Percentiles rank a stretch among this genome's conserved stretches.
Conservation (phyloP, 2,797 vertebrate species). For the Nothura maculosa region DNA sequence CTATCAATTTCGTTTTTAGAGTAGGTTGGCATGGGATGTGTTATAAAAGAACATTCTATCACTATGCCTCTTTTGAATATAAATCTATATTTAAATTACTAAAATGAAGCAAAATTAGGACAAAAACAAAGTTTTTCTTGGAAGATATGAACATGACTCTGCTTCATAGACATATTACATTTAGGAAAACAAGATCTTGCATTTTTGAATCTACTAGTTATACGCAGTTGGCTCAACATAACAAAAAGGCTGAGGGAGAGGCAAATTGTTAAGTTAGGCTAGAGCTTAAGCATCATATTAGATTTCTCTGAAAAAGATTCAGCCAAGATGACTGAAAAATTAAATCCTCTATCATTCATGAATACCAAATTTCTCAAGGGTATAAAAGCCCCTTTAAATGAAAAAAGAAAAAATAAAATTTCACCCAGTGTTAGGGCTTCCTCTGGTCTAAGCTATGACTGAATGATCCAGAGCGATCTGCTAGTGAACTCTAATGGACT, state of each 20-base stretch:
- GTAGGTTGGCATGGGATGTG: neutral
- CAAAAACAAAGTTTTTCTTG: neutral
- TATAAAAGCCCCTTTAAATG: neutral
- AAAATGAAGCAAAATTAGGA: neutral
- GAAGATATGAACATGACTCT: neutral
- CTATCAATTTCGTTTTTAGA: neutral
- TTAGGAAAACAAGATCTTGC: neutral
- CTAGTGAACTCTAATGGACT: neutral
- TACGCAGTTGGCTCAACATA: neutral
- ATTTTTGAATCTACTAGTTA: neutral
- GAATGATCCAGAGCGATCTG: neutral
- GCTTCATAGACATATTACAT: neutral
- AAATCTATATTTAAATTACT: neutral
- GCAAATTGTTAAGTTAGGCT: neutral
- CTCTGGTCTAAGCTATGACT: neutral
- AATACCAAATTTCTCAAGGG: neutral
- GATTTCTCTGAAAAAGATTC: neutral
- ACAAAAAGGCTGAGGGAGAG: neutral
- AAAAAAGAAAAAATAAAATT: neutral
- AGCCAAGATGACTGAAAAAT: neutral
- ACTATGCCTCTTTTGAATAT: neutral
- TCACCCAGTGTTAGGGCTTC: fast-evolving
- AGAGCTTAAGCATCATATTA: neutral
- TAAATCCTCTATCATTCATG: neutral
- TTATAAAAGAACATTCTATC: neutral